A percentile compares a stretch with the other conserved stretches of the same genome.
Evolutionary conservation across 2,888 invertebrate species (phyloP).

Genomic region (Yponomeuta sedellus): DNA sequence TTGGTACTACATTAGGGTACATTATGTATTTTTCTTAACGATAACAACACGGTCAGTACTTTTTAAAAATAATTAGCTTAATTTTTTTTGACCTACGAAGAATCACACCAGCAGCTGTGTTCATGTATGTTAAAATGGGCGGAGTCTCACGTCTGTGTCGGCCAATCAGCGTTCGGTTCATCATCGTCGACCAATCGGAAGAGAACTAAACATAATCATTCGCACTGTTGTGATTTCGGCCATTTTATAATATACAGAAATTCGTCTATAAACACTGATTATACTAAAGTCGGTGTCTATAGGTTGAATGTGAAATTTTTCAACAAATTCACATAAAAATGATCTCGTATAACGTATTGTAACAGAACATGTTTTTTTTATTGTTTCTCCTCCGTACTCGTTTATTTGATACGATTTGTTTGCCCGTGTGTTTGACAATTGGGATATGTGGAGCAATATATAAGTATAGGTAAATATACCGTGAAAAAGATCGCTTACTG

Average conservation of each 20-base stretch:
- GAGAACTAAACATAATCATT: neutral
- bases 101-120: slow-evolving; percentile 70
- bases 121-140: slow-evolving; percentile 39
- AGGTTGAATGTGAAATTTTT: slow-evolving; percentile 22
- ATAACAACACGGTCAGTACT: slow-evolving; percentile 14
- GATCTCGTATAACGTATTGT: slow-evolving; percentile 58
- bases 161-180: slow-evolving; percentile 6
- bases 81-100: slow-evolving; percentile 32
- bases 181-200: slow-evolving; percentile 5
- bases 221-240: neutral
- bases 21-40: neutral
- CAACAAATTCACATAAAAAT: slow-evolving; percentile 50
- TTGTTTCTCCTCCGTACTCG: slow-evolving; percentile 34
- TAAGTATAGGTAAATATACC: too few relatives aligned
- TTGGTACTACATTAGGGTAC: neutral
- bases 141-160: slow-evolving; percentile 1
- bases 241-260: slow-evolving; percentile 6
- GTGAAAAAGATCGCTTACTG: too few relatives aligned
- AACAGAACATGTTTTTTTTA: slow-evolving; percentile 26
- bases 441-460: neutral
- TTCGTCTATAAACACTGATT: neutral
- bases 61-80: slow-evolving; percentile 27
- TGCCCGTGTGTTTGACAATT: slow-evolving; percentile 55
- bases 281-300: neutral
- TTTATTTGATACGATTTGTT: slow-evolving; percentile 58